Evolutionary conservation across 2,797 vertebrate species (phyloP), one percentile per base, ranked within the genome.

Genomic region (Neosilurus mollespiculum): DNA sequence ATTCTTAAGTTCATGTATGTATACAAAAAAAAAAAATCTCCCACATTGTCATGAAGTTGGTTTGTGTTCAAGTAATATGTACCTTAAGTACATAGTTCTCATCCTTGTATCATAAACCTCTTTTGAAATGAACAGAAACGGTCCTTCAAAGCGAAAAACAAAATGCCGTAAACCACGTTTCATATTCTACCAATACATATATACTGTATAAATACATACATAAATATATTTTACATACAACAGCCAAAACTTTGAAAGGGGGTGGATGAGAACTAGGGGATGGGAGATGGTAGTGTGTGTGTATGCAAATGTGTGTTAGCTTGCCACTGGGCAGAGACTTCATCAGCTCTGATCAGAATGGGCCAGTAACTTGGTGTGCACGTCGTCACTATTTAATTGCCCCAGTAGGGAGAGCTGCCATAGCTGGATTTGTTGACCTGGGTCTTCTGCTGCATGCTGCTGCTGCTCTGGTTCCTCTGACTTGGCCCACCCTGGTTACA

Each of bases 161-260:
- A 94, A 90, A 93, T 95, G 94, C 93, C 94, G 94, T 94, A 94
- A 94, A 95, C 92, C 95, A 96, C 95, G 93, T 95, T 94, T 95
- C 92, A 95, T 93, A 92, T 96, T 93, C 94, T 95, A 95, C 93
- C 92, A 94, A 96, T 96, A 97, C 97, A 98, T 98, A 98, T 97
- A 95, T 95, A 95, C 94, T 95, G 94, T 95, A 95, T 95, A 98
- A 97, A 97, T 98, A 98, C 97, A 96, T 97, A 97, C 96, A 98
- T 98, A 98, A 97, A 98, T 98, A 99, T 96, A 98, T 96, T 98
- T 96, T 98, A 98, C 97, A 98, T 97, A 98, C 94, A 98, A 97
- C 89, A 96, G 96, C 92, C 93, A 96, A 96, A 95, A 94, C 95
- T 95, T 95, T 94, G 92, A 93, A 96, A 96, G 95, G 95, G 94